Conservation (phyloP, 2,113 vertebrate genomes). For the Poecile atricapillus region DNA sequence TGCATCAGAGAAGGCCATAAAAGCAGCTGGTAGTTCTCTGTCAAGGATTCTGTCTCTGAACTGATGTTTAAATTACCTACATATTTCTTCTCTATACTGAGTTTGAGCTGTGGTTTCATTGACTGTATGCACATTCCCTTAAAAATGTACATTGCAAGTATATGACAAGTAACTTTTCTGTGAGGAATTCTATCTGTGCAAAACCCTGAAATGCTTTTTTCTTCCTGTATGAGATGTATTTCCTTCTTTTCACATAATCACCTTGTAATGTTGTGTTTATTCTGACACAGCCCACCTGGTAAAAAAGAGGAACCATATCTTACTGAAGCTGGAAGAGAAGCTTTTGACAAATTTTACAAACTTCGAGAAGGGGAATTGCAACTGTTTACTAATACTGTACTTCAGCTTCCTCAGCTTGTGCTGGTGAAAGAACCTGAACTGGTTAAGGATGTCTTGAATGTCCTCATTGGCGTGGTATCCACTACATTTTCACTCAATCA, state of each 20-base stretch:
- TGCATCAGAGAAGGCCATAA: neutral
- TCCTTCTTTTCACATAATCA: neutral
- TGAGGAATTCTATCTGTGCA: neutral
- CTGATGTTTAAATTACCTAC: neutral
- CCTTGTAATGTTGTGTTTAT: neutral
- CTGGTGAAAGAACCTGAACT: slow-evolving; percentile 85
- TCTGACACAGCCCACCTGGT: slow-evolving; percentile 83
- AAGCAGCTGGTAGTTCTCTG: neutral
- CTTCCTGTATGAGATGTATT: neutral
- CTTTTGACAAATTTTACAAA: slow-evolving; percentile 89
- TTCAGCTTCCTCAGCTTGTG: slow-evolving; percentile 76
- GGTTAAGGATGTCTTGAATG: slow-evolving; percentile 90
- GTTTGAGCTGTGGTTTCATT: neutral
- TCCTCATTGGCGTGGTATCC: slow-evolving; percentile 92
- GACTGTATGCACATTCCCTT: neutral
- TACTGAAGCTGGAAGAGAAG: slow-evolving; percentile 90
- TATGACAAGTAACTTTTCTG: neutral
- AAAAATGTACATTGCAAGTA: neutral
- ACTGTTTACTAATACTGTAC: slow-evolving; percentile 73
- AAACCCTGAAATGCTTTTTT: neutral
- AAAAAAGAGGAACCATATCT: slow-evolving; percentile 88
- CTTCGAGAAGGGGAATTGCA: slow-evolving; percentile 86
- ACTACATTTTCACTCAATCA: slow-evolving; percentile 87
- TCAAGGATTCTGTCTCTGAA: neutral
- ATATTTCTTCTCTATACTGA: neutral